Base-by-base conservation (phyloP, 2,113 vertebrate genomes). In the Nibea coibor region DNA sequence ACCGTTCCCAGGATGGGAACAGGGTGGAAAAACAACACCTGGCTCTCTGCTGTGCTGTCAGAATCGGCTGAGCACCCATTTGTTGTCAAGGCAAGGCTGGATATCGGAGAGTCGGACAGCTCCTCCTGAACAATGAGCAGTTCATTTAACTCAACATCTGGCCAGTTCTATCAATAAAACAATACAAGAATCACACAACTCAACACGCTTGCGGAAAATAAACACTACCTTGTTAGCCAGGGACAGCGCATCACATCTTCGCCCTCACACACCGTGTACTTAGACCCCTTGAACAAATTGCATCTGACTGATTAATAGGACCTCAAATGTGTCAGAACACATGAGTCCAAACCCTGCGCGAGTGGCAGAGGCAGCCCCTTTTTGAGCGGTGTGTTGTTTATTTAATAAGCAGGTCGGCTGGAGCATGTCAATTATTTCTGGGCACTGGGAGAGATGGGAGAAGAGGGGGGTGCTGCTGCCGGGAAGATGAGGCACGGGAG, bases 231-330 rank as follows among this genome's bases (percentile, higher is more conserved):
- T 80, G 24, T 69, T 70, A 66, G 47, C 48, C 51, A 43, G 31
- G 3, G n/a, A 74, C 63, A 22, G 47, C 69, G 39, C 64, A 57
- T 83, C 19, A 11, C 67, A 1, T 45, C n/a, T 22, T 20, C 24
- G 20, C 4, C 16, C 71, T 45, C 51, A 45, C 61, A 26, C 42
- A n/a, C 11, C 0, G 5, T 69, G 57, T 42, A 69, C 45, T 78
- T 54, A 74, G 1, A 54, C 45, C 31, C 31, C 20, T 28, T 47
- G 17, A 47, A 59, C 80, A 80, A 82, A 84, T 72, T 70, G 72
- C 76, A 73, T 72, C 73, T 50, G 78, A 64, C 75, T 84, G 86
- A 87, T 88, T 83, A 83, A 86, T 77, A 50, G 71, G 71, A 83
- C 70, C 22, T 70, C 53, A 54, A 86, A 78, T 26, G 70, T 82